Evolutionary conservation across 2,797 vertebrate genomes (phyloP), one percentile per base, ranked within the genome.

Genomic region (Myiotriccus ornatus): DNA sequence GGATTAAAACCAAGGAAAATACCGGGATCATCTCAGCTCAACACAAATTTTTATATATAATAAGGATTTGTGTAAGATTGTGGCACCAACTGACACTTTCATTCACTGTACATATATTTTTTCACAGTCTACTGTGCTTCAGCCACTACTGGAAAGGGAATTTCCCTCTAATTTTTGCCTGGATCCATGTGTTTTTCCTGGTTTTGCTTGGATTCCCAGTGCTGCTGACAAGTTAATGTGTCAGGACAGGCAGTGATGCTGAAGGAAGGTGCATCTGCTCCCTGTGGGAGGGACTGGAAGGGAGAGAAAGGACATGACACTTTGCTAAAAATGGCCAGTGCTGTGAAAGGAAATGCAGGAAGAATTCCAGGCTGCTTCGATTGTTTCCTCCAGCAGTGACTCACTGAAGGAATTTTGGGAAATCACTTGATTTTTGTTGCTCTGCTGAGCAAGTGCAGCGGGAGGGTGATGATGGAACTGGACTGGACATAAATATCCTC

Each of bases 21-120:
- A 41, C 7, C 12, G 7, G 4, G 34, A 13, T 53, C 22, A 3
- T 28, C 84, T 69, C 10, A 39, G 21, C 68, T 76, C 43, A 34
- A 7, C 14, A 6, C 30, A 46, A 15, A 15, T 14, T 65, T 28
- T 34, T 73, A 4, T 52, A 3, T 13, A 4, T 20, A 14, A 3
- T 24, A 24, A 59, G n/a, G 15, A 37, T 71, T 18, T 41, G 6
- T 7, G 2, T 17, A 23, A 60, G 59, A 41, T 0, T 27, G 12
- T 57, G 32, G 52, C 80, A 39, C 4, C 32, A 12, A 0, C 3
- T 62, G 44, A 7, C 22, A 16, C 34, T 84, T 71, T 14, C 46
- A 32, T 76, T 84, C 34, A 18, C 44, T 27, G 23, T 14, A 6
- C 10, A 1, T 15, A 0, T 23, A 3, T 34, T 86, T 39, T 44